These are phyloP conservation scores for Pithys albifrons DNA, from an alignment of 2,113 vertebrate species.

Conservation along the genomic window DNA sequence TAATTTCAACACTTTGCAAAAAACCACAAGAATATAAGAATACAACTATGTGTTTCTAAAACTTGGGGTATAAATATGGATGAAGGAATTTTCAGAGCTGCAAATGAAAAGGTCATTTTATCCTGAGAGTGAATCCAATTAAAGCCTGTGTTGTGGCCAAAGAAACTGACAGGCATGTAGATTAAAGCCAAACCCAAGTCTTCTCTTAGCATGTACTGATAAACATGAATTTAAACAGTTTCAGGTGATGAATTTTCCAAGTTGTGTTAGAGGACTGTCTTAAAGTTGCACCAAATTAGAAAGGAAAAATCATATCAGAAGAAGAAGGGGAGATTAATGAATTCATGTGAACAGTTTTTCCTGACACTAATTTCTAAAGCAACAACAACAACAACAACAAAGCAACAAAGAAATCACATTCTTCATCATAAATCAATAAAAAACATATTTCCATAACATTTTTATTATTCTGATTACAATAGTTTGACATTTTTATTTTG, in stretches of 20 bases:
- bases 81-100: not conserved
- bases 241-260: not conserved
- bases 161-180: not conserved
- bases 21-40: not conserved
- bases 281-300: not conserved
- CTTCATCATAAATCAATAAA: constrained; percentile 31
- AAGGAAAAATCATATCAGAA: not conserved
- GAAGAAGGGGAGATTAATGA: not conserved
- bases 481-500: constrained; percentile 56
- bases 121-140: constrained; percentile 7
- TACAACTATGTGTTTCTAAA: not conserved
- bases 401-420: not conserved
- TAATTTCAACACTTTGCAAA: not conserved
- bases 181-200: not conserved
- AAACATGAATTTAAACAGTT: not conserved
- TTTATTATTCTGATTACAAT: constrained; percentile 65
- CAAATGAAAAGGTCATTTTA: not conserved
- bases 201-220: not conserved
- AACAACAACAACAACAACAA: not conserved
- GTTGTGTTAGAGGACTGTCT: not conserved
- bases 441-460: constrained; percentile 23
- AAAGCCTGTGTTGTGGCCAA: not conserved
- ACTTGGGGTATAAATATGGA: not conserved
- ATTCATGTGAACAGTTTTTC: not conserved
- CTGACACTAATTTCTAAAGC: not conserved